Evolutionary conservation across 2,888 invertebrate species (phyloP).

Genomic region (Hyposoter dolosus): DNA sequence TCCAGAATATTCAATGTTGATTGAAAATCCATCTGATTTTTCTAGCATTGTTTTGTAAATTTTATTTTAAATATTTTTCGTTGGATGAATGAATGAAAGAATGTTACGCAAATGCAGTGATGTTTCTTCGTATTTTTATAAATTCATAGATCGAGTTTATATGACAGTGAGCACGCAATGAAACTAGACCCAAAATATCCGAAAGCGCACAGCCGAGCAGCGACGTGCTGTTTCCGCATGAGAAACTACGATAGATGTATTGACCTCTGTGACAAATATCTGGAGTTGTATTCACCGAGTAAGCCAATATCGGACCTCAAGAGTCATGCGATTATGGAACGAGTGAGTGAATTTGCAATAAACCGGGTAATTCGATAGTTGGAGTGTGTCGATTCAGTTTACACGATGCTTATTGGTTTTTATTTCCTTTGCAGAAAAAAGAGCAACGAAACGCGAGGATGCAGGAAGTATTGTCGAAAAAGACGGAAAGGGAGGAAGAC

Average conservation of each 20-base stretch:
- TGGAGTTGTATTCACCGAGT: conserved; percentile 86
- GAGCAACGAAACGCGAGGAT: conserved; percentile 87
- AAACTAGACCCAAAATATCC: conserved; percentile 90
- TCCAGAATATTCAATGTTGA: background rate
- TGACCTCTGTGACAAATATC: conserved; percentile 89
- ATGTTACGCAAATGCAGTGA: conserved; percentile 27
- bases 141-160: conserved; percentile 88
- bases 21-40: background rate
- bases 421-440: conserved; percentile 82
- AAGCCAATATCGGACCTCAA: conserved; percentile 85
- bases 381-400: conserved; percentile 17
- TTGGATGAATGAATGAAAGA: background rate
- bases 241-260: conserved; percentile 90
- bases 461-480: conserved; percentile 85
- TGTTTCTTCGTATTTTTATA: background rate
- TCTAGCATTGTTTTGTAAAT: background rate
- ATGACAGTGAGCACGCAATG: conserved; percentile 93
- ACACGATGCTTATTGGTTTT: background rate
- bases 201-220: conserved; percentile 92
- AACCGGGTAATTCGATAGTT: background rate
- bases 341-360: conserved; percentile 80
- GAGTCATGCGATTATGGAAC: conserved; percentile 85
- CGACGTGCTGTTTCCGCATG: conserved; percentile 89
- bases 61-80: background rate
- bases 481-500: conserved; percentile 84